Percentiles rank a stretch among this genome's conserved stretches.
Conservation (phyloP, 2,113 vertebrate species). For the Lepus timidus region DNA sequence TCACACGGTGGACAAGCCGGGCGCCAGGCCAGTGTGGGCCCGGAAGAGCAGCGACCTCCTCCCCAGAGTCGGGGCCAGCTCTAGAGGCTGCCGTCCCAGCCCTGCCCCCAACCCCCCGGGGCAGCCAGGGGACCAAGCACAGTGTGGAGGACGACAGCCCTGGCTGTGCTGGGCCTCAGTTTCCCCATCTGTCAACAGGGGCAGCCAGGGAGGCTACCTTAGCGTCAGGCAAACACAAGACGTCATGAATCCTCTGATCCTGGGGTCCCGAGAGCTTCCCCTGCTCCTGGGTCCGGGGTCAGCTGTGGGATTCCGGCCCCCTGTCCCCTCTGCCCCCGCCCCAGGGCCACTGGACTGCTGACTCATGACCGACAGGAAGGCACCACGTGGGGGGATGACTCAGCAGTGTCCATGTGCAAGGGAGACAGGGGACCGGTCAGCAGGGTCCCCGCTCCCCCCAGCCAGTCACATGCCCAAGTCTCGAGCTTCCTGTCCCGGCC, state of each 20-base stretch:
- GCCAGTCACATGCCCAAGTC: conserved; percentile 60
- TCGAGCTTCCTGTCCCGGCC: neutral
- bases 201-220: neutral
- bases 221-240: too few relatives aligned
- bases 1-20: too few relatives aligned
- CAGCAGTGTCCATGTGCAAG: neutral
- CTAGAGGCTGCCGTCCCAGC: too few relatives aligned
- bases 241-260: accelerated
- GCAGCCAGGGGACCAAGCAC: too few relatives aligned
- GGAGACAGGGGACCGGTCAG: neutral
- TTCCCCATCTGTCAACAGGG: accelerated
- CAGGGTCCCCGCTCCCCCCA: neutral
- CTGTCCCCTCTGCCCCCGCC: too few relatives aligned
- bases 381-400: neutral
- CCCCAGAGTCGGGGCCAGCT: too few relatives aligned
- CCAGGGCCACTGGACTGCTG: neutral
- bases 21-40: too few relatives aligned
- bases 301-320: neutral
- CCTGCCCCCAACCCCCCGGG: too few relatives aligned
- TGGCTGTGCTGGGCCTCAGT: neutral
- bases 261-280: accelerated
- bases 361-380: neutral
- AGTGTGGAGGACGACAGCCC: neutral
- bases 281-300: neutral
- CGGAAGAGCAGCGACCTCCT: neutral